Evolutionary conservation across 2,888 invertebrate species (phyloP), one percentile per base, ranked within the genome.

Genomic region (Eristalinus aeneus): DNA sequence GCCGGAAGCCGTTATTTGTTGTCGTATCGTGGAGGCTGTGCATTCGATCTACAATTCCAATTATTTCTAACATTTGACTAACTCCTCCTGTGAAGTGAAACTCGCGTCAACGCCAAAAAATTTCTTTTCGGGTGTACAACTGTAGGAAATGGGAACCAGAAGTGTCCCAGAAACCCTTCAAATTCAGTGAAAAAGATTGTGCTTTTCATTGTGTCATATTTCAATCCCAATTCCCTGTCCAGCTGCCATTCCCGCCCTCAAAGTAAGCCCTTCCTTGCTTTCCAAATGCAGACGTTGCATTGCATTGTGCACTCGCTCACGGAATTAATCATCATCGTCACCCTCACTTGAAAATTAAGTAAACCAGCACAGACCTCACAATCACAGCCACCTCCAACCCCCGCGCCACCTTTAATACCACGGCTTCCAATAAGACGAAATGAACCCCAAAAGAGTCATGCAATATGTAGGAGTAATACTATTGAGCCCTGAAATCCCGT

Each of bases 401-500:
- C 10, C 34, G 10, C 54, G 71, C 23, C 32, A 27, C 12, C 31
- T 61, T 67, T 68, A 78, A 56, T 68, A 68, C 63, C 39, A 22
- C n/a, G 31, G 31, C 46, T 46, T 72, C 46, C 39, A 67, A 61
- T 71, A 76, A 80, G 79, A 46, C 8, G 46, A 76, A 36, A 63
- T 54, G 34, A 63, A 64, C 68, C 58, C 53, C 75, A 71, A 84
- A 77, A 81, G 81, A 73, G 81, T 81, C 73, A 73, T 85, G 81
- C 85, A 85, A 85, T 81, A 85, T 81, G 73, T 72, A 81, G 60
- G 39, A 76, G 74, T 81, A 69, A 81, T 81, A 46, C 72, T 60
- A 80, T 76, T 75, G 85, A 80, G 72, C 65, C 60, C 72, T 69
- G 36, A 83, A 78, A 83, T 76, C 58, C 85, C 54, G 68, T 46